Conservation (phyloP, 2,113 vertebrate genomes). For the Podarcis raffonei region DNA sequence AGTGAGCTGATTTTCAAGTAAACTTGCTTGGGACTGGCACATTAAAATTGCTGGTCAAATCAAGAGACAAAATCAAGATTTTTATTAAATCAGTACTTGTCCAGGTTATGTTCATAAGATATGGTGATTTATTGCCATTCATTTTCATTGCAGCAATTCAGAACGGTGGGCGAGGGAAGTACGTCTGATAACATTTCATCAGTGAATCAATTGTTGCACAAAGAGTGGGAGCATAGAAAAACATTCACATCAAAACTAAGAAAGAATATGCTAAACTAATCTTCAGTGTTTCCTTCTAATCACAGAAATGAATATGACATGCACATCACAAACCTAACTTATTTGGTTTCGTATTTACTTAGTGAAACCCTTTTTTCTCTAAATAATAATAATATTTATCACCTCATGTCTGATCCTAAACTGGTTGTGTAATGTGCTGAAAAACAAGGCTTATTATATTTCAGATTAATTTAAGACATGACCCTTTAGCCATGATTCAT, state of each 20-base stretch:
- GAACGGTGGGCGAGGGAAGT: neutral
- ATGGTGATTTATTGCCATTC: neutral
- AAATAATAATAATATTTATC: neutral
- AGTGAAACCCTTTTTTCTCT: neutral
- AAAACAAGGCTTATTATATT: neutral
- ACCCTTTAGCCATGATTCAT: too few relatives aligned
- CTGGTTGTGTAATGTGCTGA: neutral
- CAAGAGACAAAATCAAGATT: neutral
- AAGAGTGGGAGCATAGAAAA: neutral
- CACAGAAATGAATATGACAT: neutral
- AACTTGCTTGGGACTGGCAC: neutral
- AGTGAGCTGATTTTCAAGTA: neutral
- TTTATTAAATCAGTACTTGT: neutral
- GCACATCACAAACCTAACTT: neutral
- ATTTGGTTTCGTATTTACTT: neutral
- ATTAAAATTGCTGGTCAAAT: neutral
- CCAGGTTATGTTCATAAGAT: neutral
- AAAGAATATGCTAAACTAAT: neutral
- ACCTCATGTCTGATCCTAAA: neutral
- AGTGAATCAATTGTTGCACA: neutral
- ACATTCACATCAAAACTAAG: neutral
- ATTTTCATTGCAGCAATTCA: neutral
- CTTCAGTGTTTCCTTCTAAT: neutral
- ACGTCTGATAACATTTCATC: neutral
- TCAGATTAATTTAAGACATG: neutral